phyloP scores from a whole-genome alignment of 2,797 vertebrate genomes.

The Hirundo rustica region DNA sequence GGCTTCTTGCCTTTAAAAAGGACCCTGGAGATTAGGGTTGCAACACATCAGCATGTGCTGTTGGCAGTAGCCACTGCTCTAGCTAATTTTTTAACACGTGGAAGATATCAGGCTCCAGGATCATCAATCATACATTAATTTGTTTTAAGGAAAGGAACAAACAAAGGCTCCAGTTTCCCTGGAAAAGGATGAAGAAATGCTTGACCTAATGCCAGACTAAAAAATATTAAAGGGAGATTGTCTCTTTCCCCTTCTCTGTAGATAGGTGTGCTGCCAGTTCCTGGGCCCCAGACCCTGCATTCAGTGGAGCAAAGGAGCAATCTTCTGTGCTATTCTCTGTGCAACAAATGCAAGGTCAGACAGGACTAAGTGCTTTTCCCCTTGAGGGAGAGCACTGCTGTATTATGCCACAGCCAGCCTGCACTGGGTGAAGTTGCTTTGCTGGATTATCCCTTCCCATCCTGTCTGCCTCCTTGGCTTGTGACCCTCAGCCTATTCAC shows the following conservation, averaged over 20 bases:
- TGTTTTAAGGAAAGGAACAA: constrained; percentile 38
- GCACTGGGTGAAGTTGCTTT: not conserved
- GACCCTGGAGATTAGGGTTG: not conserved
- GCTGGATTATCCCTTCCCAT: not conserved
- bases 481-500: not conserved
- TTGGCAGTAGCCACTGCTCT: constrained; percentile 16
- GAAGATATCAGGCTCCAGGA: constrained; percentile 3
- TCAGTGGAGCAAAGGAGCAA: not conserved
- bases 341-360: not conserved
- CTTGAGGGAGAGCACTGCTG: not conserved
- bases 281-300: not conserved
- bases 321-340: not conserved
- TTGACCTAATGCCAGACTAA: not conserved
- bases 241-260: not conserved
- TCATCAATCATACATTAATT: constrained; percentile 28
- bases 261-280: not conserved
- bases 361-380: not conserved
- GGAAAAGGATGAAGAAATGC: constrained; percentile 13
- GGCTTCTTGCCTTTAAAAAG: not conserved
- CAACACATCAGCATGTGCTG: constrained; percentile 2
- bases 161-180: not conserved
- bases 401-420: not conserved
- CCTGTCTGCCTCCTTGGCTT: not conserved
- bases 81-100: constrained; percentile 24
- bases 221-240: not conserved